Conservation (phyloP, 2,797 vertebrate species). For the Phrynocephalus vlangalii region DNA sequence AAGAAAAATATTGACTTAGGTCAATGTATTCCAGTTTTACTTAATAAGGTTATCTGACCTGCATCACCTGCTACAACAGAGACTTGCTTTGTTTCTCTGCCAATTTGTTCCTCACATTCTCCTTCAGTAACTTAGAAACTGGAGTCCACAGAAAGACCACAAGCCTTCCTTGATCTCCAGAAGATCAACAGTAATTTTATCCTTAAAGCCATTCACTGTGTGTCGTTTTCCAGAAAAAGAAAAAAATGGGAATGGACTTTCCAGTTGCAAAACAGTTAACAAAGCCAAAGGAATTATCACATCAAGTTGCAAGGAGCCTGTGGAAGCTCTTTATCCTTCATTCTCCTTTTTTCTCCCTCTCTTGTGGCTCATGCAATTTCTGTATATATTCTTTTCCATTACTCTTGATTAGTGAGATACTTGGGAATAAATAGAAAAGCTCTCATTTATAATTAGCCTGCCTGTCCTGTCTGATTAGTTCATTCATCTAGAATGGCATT, state of each 20-base stretch:
- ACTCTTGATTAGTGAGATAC: constrained; percentile 41
- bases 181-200: constrained; percentile 22
- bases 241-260: neutral
- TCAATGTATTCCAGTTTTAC: neutral
- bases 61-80: neutral
- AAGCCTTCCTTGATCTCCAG: neutral
- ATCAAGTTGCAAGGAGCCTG: neutral
- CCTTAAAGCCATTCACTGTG: constrained; percentile 10
- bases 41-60: neutral
- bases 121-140: neutral
- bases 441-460: constrained; percentile 11
- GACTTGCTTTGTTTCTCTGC: constrained; percentile 1
- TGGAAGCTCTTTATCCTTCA: neutral
- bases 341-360: neutral
- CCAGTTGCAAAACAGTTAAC: neutral
- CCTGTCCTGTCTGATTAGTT: constrained; percentile 41
- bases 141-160: constrained; percentile 2
- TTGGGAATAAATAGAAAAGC: constrained; percentile 31
- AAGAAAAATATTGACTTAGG: neutral
- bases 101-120: neutral
- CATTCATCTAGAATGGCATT: constrained; percentile 35
- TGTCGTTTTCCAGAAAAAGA: neutral
- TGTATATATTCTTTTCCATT: constrained; percentile 29
- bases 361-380: neutral
- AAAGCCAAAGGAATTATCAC: constrained; percentile 12